phyloP scores from a whole-genome alignment of 2,113 vertebrate species.

The Podiceps cristatus region DNA sequence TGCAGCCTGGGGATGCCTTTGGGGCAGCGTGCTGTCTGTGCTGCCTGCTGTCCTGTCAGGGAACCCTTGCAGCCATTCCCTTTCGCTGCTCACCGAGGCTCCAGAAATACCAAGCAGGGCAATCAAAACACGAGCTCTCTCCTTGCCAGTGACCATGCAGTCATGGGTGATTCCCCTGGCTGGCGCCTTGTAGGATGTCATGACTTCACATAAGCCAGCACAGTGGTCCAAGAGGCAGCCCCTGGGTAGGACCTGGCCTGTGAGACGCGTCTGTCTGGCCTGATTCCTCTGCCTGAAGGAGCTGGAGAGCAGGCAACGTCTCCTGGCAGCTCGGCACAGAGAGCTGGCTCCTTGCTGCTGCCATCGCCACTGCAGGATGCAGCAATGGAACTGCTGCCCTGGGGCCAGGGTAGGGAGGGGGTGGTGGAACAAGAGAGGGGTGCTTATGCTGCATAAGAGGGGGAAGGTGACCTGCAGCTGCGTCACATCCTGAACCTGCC shows the following conservation, averaged over 20 bases:
- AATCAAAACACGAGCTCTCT: background rate
- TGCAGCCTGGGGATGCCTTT: background rate
- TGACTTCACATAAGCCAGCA: background rate
- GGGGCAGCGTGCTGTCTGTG: background rate
- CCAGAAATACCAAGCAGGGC: background rate
- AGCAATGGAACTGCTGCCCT: background rate
- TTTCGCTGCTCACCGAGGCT: fast-evolving
- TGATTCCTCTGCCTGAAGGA: background rate
- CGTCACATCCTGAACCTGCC: background rate
- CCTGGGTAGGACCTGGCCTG: background rate
- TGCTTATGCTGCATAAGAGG: fast-evolving
- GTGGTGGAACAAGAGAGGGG: background rate
- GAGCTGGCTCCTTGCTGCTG: background rate
- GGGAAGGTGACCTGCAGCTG: background rate
- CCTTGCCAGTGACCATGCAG: background rate
- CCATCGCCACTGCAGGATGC: background rate
- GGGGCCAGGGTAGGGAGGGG: background rate
- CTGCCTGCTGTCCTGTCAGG: background rate
- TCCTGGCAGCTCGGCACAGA: background rate
- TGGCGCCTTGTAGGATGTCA: background rate
- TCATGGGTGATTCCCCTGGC: background rate
- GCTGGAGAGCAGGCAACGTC: background rate
- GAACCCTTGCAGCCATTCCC: background rate
- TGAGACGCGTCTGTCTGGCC: background rate
- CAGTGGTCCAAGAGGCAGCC: background rate